Evolutionary conservation across 2,888 invertebrate species (phyloP), one percentile per base, ranked within the genome.

Genomic region (Aquatica leii): DNA sequence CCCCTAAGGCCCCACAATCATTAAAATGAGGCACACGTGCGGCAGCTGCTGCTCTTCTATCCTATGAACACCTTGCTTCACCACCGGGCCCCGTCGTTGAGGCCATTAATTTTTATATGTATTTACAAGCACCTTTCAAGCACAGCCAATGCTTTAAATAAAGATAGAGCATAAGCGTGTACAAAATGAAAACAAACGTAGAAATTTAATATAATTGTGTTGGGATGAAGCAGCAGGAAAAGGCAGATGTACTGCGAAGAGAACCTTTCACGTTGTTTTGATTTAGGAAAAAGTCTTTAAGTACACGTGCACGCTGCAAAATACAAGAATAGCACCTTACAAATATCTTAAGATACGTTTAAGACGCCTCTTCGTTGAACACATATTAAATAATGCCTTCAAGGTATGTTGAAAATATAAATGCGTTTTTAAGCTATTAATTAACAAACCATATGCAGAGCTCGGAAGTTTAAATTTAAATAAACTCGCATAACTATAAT

Each of bases 21-120:
- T 69, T 69, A 67, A 67, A 60, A 66, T 65, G 60, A 58, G 58
- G 62, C 59, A 69, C 69, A 69, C 69, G 69, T 69, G 69, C 69
- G 69, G 67, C 69, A 69, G 69, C 67, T 69, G 69, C 67, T 67
- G 62, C 65, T 69, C 62, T 65, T 61, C 64, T 59, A 59, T 4
- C 24, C 24, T 24, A 24, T 65, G 65, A 51, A 69, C 69, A 69
- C 69, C 69, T 69, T 69, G 65, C 59, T 48, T 58, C 35, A 59
- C 60, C 69, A 69, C 65, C 69, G 65, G 68, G 60, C 68, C 37
- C 20, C 54, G 40, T 49, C 55, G 46, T 24, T 46, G 20, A 34
- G 41, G 41, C 20, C 51, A 20, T 57, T 49, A 50, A 51, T 35
- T 20, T 56, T 15, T 51, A 54, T 15, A 24, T 21, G 11, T 50